phyloP scores from a whole-genome alignment of 2,797 vertebrate genomes.

The Neopelma chrysocephalum region DNA sequence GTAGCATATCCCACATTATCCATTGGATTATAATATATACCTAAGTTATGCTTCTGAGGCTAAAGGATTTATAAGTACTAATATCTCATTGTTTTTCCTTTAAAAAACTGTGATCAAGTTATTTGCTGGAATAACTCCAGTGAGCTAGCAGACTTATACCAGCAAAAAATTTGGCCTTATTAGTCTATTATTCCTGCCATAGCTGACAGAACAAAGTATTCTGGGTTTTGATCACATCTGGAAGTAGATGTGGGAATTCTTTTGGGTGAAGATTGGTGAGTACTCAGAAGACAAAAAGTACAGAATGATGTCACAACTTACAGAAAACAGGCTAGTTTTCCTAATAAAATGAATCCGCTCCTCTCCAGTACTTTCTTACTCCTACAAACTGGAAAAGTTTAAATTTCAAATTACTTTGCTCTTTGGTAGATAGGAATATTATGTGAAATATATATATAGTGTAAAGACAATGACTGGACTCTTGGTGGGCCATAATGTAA shows the following conservation, averaged over 20 bases:
- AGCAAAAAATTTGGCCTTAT: neutral
- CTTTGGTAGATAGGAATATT: neutral
- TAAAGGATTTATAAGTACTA: neutral
- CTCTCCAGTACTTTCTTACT: neutral
- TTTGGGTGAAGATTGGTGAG: neutral
- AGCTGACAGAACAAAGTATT: neutral
- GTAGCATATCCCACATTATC: neutral
- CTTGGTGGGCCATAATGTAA: neutral
- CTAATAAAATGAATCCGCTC: neutral
- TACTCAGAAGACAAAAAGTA: neutral
- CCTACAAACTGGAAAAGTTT: neutral
- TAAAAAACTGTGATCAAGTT: neutral
- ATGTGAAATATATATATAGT: neutral
- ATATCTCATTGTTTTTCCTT: neutral
- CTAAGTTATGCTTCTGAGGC: neutral
- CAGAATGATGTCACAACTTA: neutral
- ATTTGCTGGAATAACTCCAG: neutral
- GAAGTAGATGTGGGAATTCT: neutral
- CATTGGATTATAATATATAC: neutral
- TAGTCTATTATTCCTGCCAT: neutral
- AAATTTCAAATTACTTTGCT: neutral
- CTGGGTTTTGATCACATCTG: neutral
- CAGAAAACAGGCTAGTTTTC: neutral
- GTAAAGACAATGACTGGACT: neutral
- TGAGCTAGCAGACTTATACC: neutral